Conservation (phyloP, 2,888 invertebrate genomes). For the Microplitis manilae region DNA sequence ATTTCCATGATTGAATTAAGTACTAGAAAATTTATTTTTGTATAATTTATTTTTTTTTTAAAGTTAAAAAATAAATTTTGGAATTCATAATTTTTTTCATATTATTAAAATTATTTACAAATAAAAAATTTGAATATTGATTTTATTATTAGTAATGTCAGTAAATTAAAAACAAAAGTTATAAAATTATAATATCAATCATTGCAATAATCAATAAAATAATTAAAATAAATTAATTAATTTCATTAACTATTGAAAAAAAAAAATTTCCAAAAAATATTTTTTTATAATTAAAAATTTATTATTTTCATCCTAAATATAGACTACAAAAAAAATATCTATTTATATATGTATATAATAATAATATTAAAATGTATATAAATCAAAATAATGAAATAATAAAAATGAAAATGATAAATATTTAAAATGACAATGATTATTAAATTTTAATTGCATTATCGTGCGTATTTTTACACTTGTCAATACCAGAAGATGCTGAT, state of each 20-base stretch:
- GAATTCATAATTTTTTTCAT: background rate
- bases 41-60: background rate
- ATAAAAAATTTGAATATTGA: too few relatives aligned
- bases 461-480: conserved; percentile 8
- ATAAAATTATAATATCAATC: too few relatives aligned
- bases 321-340: conserved; percentile 7
- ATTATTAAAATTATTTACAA: too few relatives aligned
- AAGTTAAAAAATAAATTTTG: background rate
- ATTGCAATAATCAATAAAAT: too few relatives aligned
- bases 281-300: conserved; percentile 3
- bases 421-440: conserved; percentile 40
- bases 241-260: conserved; percentile 6
- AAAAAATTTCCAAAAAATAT: conserved; percentile 4
- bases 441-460: conserved; percentile 52
- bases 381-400: conserved; percentile 13
- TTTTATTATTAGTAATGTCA: too few relatives aligned
- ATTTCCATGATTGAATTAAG: background rate
- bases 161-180: too few relatives aligned
- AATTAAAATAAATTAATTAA: background rate
- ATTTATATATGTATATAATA: conserved; percentile 22
- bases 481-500: background rate
- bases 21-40: background rate
- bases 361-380: conserved; percentile 30
- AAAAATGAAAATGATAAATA: conserved; percentile 25
- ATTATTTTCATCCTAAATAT: background rate